A percentile compares a stretch with the other conserved stretches of the same genome.
Conservation (phyloP, 2,888 invertebrate genomes). For the Drosophila borealis region DNA sequence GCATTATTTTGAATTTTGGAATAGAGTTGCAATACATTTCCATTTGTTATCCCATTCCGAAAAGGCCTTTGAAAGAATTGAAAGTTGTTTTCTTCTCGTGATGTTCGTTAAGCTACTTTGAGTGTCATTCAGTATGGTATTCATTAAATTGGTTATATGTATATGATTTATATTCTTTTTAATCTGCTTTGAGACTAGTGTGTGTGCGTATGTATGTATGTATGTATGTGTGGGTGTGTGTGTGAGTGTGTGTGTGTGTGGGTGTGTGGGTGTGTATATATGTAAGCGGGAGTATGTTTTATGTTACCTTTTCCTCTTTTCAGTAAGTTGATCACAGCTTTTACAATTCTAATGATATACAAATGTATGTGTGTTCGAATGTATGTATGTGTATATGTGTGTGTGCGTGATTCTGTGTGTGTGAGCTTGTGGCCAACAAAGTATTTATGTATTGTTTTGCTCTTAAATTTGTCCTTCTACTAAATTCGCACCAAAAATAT, state of each 20-base stretch:
- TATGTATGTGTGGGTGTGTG: not conserved
- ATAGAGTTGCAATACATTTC: slow-evolving; percentile 28
- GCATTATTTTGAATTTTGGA: slow-evolving; percentile 37
- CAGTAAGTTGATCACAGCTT: slow-evolving; percentile 72
- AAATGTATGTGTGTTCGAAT: slow-evolving; percentile 33
- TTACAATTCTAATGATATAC: slow-evolving; percentile 79
- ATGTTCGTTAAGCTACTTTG: too few species aligned
- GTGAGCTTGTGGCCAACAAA: slow-evolving; percentile 18
- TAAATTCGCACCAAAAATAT: slow-evolving; percentile 67
- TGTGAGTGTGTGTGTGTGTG: not conserved
- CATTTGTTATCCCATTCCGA: slow-evolving; percentile 16
- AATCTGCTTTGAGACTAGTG: not conserved
- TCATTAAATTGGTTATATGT: too few species aligned
- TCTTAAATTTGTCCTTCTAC: slow-evolving; percentile 19
- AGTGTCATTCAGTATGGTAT: too few species aligned
- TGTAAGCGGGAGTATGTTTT: slow-evolving; percentile 42
- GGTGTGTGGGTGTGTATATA: not conserved
- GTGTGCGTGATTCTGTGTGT: slow-evolving; percentile 13
- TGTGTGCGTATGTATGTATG: not conserved
- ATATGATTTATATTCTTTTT: not conserved
- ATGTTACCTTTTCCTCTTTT: slow-evolving; percentile 23
- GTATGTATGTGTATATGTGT: slow-evolving; percentile 12
- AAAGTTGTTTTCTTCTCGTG: slow-evolving; percentile 23
- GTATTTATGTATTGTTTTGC: slow-evolving; percentile 9
- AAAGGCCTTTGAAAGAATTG: slow-evolving; percentile 65